A percentile compares a stretch with the other conserved stretches of the same genome.
Conservation (phyloP, 2,113 vertebrate genomes). For the Antechinus flavipes region DNA sequence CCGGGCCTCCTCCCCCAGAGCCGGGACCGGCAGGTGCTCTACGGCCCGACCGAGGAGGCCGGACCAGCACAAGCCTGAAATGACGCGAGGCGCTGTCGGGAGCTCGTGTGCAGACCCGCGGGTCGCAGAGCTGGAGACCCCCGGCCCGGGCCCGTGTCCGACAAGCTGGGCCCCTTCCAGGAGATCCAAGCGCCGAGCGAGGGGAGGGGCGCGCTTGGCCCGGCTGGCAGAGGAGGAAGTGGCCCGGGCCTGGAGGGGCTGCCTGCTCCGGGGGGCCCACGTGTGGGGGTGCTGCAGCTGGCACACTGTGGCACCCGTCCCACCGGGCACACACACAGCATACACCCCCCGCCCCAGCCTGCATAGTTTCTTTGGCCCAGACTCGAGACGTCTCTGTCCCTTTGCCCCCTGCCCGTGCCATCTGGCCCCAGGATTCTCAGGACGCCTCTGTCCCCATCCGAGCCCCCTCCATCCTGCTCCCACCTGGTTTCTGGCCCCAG, state of each 20-base stretch:
- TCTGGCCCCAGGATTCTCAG: neutral
- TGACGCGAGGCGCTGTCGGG: neutral
- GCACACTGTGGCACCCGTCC: too few relatives aligned
- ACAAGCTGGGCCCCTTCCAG: neutral
- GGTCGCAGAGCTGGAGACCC: neutral
- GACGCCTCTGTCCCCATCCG: too few relatives aligned
- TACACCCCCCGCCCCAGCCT: neutral
- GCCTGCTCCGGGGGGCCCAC: too few relatives aligned
- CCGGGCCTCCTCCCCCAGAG: neutral
- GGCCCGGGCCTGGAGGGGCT: too few relatives aligned
- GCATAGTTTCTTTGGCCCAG: neutral
- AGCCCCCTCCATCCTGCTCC: too few relatives aligned
- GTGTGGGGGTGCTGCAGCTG: too few relatives aligned
- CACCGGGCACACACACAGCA: too few relatives aligned
- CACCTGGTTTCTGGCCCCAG: neutral
- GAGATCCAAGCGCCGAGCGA: neutral
- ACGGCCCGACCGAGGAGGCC: neutral
- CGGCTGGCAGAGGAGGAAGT: neutral
- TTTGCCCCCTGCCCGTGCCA: too few relatives aligned
- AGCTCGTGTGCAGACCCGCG: neutral
- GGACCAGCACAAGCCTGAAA: neutral
- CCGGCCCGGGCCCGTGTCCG: neutral
- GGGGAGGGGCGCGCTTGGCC: neutral
- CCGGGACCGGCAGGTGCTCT: neutral
- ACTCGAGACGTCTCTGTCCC: neutral